Conservation (phyloP, 2,113 vertebrate genomes). For the Lepus americanus region DNA sequence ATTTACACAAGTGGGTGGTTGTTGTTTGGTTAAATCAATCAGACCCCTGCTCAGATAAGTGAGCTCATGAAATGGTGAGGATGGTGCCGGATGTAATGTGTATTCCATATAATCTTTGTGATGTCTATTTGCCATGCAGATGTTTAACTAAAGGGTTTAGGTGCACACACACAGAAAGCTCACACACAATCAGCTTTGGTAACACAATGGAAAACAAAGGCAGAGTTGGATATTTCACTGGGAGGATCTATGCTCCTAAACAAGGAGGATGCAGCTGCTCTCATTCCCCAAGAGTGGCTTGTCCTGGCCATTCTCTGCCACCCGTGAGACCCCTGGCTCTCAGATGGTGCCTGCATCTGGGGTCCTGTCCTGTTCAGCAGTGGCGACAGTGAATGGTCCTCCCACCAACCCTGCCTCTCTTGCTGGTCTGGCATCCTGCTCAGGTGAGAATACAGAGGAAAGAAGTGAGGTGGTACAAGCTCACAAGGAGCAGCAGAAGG, state of each 20-base stretch:
- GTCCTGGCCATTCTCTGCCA: neutral
- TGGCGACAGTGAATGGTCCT: fast-evolving
- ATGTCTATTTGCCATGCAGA: slow-evolving; percentile 55
- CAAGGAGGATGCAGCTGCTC: neutral
- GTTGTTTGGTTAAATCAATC: neutral
- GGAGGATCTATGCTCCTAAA: neutral
- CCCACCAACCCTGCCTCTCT: neutral
- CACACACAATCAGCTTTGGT: neutral
- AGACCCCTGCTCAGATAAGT: neutral
- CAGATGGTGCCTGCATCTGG: neutral
- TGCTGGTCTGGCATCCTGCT: neutral
- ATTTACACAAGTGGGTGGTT: neutral
- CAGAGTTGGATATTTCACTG: neutral
- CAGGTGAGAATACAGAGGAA: neutral
- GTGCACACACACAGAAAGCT: neutral
- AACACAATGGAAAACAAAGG: slow-evolving; percentile 13
- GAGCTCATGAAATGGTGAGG: neutral
- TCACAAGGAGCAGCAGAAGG: neutral
- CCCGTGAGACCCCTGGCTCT: fast-evolving
- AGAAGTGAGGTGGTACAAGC: neutral
- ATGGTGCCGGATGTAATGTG: neutral
- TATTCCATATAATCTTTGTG: slow-evolving; percentile 19
- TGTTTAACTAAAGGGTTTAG: slow-evolving; percentile 33
- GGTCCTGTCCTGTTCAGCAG: fast-evolving
- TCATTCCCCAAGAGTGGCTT: neutral